Conservation (phyloP, 92 coral and sea anemone species). For the Parazoanthus swiftii region DNA sequence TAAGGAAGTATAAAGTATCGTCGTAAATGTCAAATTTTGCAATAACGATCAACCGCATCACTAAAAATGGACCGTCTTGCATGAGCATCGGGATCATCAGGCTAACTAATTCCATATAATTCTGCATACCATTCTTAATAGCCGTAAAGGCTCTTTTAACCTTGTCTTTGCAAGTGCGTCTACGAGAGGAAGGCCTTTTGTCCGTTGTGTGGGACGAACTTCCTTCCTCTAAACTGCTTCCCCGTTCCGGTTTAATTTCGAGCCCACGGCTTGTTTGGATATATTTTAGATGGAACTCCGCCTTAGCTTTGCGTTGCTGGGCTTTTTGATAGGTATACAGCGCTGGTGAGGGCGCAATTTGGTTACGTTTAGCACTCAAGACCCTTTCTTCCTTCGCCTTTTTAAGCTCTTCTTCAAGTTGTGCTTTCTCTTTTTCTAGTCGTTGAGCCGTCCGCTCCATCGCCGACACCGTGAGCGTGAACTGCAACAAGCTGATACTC, state of each 20-base stretch:
- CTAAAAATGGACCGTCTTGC: slow-evolving; percentile 89
- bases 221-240: slow-evolving; percentile 41
- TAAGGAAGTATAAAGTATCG: slow-evolving; percentile 83
- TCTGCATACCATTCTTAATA: slow-evolving; percentile 51
- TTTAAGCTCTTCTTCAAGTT: slow-evolving; percentile 69
- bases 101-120: slow-evolving; percentile 70
- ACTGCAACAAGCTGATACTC: slow-evolving; percentile 91
- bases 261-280: slow-evolving; percentile 78
- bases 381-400: slow-evolving; percentile 64
- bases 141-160: slow-evolving; percentile 32
- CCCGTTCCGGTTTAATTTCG: slow-evolving; percentile 64
- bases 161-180: not conserved
- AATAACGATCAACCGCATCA: slow-evolving; percentile 82
- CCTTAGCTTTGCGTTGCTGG: slow-evolving; percentile 39
- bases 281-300: slow-evolving; percentile 59
- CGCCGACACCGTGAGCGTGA: slow-evolving; percentile 80
- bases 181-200: not conserved
- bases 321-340: slow-evolving; percentile 75
- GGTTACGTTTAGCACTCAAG: slow-evolving; percentile 70
- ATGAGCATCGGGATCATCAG: slow-evolving; percentile 85
- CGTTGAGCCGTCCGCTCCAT: slow-evolving; percentile 84
- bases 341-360: slow-evolving; percentile 75
- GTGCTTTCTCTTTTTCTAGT: slow-evolving; percentile 81
- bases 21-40: slow-evolving; percentile 83
- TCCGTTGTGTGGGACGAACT: slow-evolving; percentile 24